A percentile compares a stretch with the other conserved stretches of the same genome.
Evolutionary conservation across 2,113 vertebrate genomes (phyloP).

Genomic region (Lycaon pictus): DNA sequence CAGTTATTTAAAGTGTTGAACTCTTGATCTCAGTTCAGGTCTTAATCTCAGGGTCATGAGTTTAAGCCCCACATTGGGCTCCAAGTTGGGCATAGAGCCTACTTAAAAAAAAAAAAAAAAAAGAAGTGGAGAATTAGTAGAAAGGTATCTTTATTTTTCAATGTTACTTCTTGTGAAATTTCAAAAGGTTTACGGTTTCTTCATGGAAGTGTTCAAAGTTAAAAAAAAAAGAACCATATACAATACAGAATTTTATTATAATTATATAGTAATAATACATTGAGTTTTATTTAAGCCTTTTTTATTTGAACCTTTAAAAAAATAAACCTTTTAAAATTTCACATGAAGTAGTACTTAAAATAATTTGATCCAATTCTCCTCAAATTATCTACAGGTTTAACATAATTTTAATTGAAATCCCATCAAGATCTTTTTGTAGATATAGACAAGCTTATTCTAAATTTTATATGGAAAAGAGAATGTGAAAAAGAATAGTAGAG

Average conservation of each 20-base stretch:
- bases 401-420: slow-evolving; percentile 21
- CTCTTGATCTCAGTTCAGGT: too few relatives aligned
- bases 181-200: slow-evolving; percentile 8
- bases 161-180: background rate
- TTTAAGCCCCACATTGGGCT: background rate
- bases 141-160: slow-evolving; percentile 3
- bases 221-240: background rate
- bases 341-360: background rate
- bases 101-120: background rate
- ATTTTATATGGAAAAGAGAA: background rate
- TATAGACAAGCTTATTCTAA: background rate
- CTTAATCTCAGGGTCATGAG: background rate
- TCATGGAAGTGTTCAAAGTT: background rate
- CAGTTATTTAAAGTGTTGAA: too few relatives aligned
- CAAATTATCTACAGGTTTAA: background rate
- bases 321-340: background rate
- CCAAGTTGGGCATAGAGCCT: background rate
- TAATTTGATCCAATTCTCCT: slow-evolving; percentile 18
- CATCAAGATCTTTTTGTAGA: background rate
- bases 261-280: background rate
- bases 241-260: background rate
- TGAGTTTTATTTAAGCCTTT: background rate
- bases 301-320: background rate
- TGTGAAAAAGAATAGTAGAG: background rate
- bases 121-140: background rate